Conservation (phyloP, 2,797 vertebrate genomes). For the Tapirus indicus region DNA sequence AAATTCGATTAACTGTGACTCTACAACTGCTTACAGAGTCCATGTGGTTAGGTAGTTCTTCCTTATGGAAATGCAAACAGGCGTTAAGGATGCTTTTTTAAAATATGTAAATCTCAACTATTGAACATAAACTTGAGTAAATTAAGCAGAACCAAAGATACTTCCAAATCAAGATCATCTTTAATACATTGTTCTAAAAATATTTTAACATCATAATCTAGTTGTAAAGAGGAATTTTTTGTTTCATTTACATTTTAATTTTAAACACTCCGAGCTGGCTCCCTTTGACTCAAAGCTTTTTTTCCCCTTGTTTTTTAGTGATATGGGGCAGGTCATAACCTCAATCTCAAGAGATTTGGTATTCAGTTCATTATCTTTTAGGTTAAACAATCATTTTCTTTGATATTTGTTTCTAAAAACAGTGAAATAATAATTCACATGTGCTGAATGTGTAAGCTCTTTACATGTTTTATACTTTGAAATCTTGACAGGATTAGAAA, state of each 20-base stretch:
- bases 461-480: not conserved
- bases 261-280: not conserved
- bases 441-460: not conserved
- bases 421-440: not conserved
- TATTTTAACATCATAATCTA: constrained; percentile 8
- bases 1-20: not conserved
- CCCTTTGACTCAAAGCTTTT: not conserved
- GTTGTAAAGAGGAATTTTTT: constrained; percentile 4
- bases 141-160: not conserved
- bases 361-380: constrained; percentile 30
- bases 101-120: not conserved
- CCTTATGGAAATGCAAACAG: not conserved
- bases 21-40: constrained; percentile 18
- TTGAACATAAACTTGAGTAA: not conserved
- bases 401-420: constrained; percentile 8
- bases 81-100: constrained; percentile 7
- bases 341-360: not conserved
- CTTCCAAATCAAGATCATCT: not conserved
- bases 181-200: constrained; percentile 37
- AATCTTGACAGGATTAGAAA: constrained; percentile 8
- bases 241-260: constrained; percentile 19
- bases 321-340: not conserved
- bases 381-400: constrained; percentile 50
- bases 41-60: not conserved
- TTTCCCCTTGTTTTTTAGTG: not conserved